Conservation (phyloP, 2,888 invertebrate genomes). For the Phengaris arion region DNA sequence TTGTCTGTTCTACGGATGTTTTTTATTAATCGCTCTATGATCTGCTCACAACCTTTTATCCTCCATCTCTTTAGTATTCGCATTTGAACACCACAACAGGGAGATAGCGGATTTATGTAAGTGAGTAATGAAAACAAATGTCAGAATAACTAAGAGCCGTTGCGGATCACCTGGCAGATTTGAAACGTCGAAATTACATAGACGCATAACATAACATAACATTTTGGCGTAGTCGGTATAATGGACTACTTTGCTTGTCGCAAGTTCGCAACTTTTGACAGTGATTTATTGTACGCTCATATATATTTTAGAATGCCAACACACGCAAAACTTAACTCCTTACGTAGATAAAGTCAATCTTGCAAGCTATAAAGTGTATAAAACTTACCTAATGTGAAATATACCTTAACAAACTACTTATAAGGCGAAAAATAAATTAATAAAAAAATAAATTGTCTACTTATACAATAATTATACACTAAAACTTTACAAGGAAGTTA, state of each 20-base stretch:
- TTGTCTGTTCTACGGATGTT: slow-evolving; percentile 15
- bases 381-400: no score
- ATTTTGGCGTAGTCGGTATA: neutral
- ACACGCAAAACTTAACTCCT: slow-evolving; percentile 5
- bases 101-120: neutral
- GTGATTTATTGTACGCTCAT: neutral
- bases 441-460: no score
- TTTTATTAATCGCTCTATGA: slow-evolving; percentile 9
- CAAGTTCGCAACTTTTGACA: neutral
- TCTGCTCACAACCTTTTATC: slow-evolving; percentile 2
- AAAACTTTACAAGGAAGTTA: no score
- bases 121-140: no score
- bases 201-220: neutral
- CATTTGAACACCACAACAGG: neutral
- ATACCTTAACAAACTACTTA: no score
- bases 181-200: no score
- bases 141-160: no score
- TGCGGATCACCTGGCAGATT: no score
- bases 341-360: neutral
- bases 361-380: neutral
- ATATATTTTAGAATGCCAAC: neutral
- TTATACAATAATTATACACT: no score
- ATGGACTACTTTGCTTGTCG: neutral
- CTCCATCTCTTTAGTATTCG: slow-evolving; percentile 5
- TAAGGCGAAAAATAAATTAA: no score